A percentile compares a stretch with the other conserved stretches of the same genome.
Conservation (phyloP, 2,888 invertebrate genomes). For the Mongoloraphidia duomilia region DNA sequence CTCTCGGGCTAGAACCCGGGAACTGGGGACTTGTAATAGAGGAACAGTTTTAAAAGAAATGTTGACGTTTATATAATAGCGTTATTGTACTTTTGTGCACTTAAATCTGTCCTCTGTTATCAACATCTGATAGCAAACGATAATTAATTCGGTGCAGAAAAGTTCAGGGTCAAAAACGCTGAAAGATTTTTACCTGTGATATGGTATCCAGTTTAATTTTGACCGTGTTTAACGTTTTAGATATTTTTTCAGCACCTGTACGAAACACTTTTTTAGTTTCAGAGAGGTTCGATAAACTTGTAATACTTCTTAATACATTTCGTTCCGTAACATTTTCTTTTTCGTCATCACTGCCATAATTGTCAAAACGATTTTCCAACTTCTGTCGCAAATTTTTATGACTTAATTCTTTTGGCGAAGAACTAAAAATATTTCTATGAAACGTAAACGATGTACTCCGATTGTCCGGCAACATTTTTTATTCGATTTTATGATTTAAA, state of each 20-base stretch:
- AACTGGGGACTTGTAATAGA: too few relatives aligned
- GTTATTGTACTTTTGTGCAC: too few relatives aligned
- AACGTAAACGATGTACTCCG: too few relatives aligned
- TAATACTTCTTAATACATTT: conserved; percentile 23
- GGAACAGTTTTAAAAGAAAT: background rate
- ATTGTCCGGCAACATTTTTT: too few relatives aligned
- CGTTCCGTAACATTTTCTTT: conserved; percentile 9
- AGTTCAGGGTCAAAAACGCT: background rate
- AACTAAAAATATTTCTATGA: too few relatives aligned
- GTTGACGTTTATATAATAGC: too few relatives aligned
- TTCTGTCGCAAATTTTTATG: conserved; percentile 23
- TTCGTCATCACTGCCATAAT: conserved; percentile 12
- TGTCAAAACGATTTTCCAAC: conserved; percentile 24
- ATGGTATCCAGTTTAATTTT: conserved; percentile 49
- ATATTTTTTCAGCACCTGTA: conserved; percentile 50
- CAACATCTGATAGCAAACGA: too few relatives aligned
- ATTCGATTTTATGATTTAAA: too few relatives aligned
- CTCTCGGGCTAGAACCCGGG: too few relatives aligned
- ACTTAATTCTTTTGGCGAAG: conserved; percentile 9
- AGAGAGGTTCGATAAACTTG: conserved; percentile 33
- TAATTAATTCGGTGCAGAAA: too few relatives aligned
- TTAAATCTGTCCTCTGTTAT: too few relatives aligned
- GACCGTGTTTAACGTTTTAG: conserved; percentile 49
- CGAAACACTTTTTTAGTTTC: conserved; percentile 49
- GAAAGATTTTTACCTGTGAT: conserved; percentile 40